Percentiles rank a stretch among this genome's conserved stretches.
These are phyloP conservation scores for Pseudopipra pipra DNA, from an alignment of 2,113 vertebrate genomes.

Conservation along the genomic window DNA sequence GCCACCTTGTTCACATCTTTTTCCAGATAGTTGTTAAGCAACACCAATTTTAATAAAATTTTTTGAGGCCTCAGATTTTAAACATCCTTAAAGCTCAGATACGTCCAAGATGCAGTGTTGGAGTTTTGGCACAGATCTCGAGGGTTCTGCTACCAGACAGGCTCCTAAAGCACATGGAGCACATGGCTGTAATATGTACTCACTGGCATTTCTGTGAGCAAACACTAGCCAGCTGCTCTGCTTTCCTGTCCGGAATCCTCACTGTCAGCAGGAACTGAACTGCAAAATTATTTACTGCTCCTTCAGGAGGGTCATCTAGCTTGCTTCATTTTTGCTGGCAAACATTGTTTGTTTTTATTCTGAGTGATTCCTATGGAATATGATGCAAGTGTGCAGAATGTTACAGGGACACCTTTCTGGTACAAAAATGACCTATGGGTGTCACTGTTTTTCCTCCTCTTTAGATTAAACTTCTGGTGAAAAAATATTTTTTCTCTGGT, in stretches of 20 bases:
- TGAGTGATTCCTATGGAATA: not conserved
- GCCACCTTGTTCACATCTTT: constrained; percentile 54
- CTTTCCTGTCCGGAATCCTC: not conserved
- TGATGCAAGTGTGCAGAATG: not conserved
- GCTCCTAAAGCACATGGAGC: not conserved
- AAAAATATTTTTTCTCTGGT: not conserved
- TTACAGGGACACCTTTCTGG: not conserved
- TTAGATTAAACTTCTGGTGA: not conserved
- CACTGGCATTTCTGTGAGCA: not conserved
- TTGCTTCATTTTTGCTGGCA: not conserved
- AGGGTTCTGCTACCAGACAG: not conserved
- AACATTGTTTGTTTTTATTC: not conserved
- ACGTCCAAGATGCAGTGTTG: not conserved
- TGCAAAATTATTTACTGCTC: not conserved
- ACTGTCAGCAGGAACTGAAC: constrained; percentile 17
- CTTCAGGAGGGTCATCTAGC: not conserved
- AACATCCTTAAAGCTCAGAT: constrained; percentile 17
- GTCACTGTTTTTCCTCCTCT: constrained; percentile 46
- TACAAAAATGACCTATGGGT: constrained; percentile 43
- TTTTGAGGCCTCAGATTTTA: not conserved
- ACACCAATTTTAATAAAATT: not conserved
- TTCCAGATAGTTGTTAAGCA: constrained; percentile 48
- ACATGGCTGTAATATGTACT: not conserved
- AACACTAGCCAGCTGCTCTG: constrained; percentile 37
- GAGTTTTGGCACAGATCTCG: constrained; percentile 1